Base-by-base conservation (phyloP, 2,797 vertebrate genomes). In the Sebastes variabilis region DNA sequence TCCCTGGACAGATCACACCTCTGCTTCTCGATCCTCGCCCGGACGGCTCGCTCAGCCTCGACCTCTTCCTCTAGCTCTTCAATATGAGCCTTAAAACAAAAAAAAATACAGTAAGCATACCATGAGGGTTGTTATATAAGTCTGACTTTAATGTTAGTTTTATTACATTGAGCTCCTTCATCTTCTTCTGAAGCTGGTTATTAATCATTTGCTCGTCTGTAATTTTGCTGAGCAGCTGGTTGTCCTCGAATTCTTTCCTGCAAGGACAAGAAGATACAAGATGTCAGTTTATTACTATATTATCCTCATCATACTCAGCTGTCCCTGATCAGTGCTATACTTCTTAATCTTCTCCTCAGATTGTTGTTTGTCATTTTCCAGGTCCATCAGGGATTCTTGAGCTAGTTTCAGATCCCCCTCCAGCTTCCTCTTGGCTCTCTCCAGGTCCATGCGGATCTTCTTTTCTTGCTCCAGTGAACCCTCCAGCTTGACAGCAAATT, bases 1-100 rank as follows among this genome's bases (percentile, higher is more conserved):
- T 98, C 97, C 67, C 96, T 74, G 0, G 94, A 77, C 2, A 97
- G 94, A 27, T 97, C 97, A 0, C 77, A 87, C 0, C 94, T 87
- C 71, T 96, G 97, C 93, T 97, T 98, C 91, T 97, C 97, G 0
- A 94, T 82, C 77, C 95, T 97, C 29, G 95, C 96, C 2, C 94
- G 82, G 52, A 88, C 66, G 0, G 95, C 79, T 2, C 92, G 94
- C 10, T 97, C 97, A 0, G 96, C 95, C 80, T 98, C 97, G 0
- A 96, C 95, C 76, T 98, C 97, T 0, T 98, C 97, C 80, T 97
- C 96, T 22, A 97, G 56, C 27, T 97, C 97, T 73, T 98, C 97
- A 0, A 92, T 97, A 3, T 91, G 96, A 77, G 96, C 96, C 97
- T 98, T 30, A 6, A 76, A 55, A 18, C 13, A 74, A 7, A 59